Evolutionary conservation across 2,797 vertebrate species (phyloP).

Genomic region (Petrocephalus schoutedeni): DNA sequence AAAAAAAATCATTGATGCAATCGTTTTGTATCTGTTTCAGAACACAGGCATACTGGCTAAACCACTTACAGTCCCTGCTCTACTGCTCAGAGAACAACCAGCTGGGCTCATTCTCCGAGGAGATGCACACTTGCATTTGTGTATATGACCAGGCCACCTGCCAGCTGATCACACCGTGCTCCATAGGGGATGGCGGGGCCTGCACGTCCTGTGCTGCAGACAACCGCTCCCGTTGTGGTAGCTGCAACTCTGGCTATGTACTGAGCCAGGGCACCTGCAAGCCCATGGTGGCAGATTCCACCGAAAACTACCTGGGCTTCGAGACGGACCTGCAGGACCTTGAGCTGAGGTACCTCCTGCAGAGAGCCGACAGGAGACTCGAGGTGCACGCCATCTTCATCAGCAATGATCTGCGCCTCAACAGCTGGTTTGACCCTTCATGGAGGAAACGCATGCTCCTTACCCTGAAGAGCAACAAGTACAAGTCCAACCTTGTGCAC

Average conservation of each 20-base stretch:
- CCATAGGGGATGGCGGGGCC: slow-evolving; percentile 70
- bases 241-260: slow-evolving; percentile 82
- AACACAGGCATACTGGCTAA: slow-evolving; percentile 84
- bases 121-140: slow-evolving; percentile 84
- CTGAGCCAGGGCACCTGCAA: slow-evolving; percentile 82
- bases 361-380: slow-evolving; percentile 82
- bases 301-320: slow-evolving; percentile 91
- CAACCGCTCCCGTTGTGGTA: slow-evolving; percentile 88
- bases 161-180: slow-evolving; percentile 74
- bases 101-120: slow-evolving; percentile 84
- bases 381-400: slow-evolving; percentile 96
- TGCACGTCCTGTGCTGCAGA: slow-evolving; percentile 77
- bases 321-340: slow-evolving; percentile 93
- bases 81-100: slow-evolving; percentile 95
- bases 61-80: slow-evolving; percentile 84
- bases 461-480: slow-evolving; percentile 95
- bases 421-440: slow-evolving; percentile 95
- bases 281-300: slow-evolving; percentile 87
- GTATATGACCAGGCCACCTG: slow-evolving; percentile 81
- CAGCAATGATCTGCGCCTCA: slow-evolving; percentile 96
- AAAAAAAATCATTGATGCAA: slow-evolving; percentile 35
- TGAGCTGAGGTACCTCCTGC: slow-evolving; percentile 83
- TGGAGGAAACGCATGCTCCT: slow-evolving; percentile 95
- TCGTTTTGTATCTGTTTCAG: slow-evolving; percentile 49
- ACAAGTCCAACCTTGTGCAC: slow-evolving; percentile 92